A percentile compares a stretch with the other conserved stretches of the same genome.
phyloP scores from a whole-genome alignment of 2,113 vertebrate species.

The Panthera leo region DNA sequence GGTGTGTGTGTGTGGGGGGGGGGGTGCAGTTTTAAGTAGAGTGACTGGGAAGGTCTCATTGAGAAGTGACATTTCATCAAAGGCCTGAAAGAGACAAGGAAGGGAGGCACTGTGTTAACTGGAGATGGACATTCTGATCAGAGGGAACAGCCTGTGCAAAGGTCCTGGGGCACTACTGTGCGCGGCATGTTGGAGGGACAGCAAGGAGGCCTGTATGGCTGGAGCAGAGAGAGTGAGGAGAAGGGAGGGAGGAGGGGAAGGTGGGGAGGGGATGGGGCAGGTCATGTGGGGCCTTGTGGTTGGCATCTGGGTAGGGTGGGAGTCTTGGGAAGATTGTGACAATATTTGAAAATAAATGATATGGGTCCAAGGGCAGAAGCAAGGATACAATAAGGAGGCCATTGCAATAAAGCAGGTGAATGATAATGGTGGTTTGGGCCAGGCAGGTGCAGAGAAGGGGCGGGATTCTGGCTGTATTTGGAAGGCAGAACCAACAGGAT shows the following conservation, averaged over 20 bases:
- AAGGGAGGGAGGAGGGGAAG: not conserved
- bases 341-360: not conserved
- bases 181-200: not conserved
- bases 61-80: not conserved
- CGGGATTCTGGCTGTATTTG: not conserved
- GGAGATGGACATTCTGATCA: not conserved
- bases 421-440: not conserved
- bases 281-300: not conserved
- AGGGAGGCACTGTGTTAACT: not conserved
- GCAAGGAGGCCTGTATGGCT: not conserved
- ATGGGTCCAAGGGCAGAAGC: not conserved
- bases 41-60: not conserved
- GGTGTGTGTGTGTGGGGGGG: not conserved
- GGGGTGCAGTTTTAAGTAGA: not conserved
- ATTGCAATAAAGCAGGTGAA: not conserved
- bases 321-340: not conserved
- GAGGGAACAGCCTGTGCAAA: not conserved
- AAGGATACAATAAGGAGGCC: not conserved
- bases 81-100: not conserved
- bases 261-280: not conserved
- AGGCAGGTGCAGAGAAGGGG: not conserved
- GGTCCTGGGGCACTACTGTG: not conserved
- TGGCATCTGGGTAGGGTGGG: not conserved
- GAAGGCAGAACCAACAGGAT: not conserved
- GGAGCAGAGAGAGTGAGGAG: not conserved